Conservation (phyloP, 2,113 vertebrate genomes). For the Peromyscus polionotus region DNA sequence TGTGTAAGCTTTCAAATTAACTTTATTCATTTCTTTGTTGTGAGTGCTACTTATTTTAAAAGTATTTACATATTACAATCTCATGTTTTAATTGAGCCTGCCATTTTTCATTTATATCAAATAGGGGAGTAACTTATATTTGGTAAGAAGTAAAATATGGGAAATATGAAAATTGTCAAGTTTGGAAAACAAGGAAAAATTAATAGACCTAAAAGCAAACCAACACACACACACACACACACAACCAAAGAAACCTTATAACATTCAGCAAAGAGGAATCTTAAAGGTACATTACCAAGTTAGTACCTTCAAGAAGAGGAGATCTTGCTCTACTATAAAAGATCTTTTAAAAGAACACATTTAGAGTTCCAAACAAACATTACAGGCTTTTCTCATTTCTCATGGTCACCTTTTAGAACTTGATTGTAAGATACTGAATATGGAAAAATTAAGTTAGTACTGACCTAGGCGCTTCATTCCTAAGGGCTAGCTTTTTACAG, state of each 20-base stretch:
- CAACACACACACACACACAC: not conserved
- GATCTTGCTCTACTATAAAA: not conserved
- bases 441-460: not conserved
- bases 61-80: not conserved
- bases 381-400: not conserved
- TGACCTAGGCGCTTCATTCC: not conserved
- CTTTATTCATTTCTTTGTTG: slow-evolving; percentile 25
- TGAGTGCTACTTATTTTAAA: slow-evolving; percentile 50
- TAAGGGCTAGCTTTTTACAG: not conserved
- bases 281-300: not conserved
- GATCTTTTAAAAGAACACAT: not conserved
- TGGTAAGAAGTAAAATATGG: slow-evolving; percentile 21
- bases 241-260: not conserved
- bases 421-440: not conserved
- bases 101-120: slow-evolving; percentile 33
- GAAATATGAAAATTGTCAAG: not conserved
- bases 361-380: not conserved
- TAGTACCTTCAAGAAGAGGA: not conserved
- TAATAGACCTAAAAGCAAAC: not conserved
- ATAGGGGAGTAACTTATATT: not conserved
- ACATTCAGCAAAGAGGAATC: not conserved
- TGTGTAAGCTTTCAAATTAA: not conserved
- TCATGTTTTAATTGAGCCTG: not conserved
- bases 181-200: not conserved
- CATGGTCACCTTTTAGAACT: not conserved